Percentiles rank a stretch among this genome's conserved stretches.
Evolutionary conservation across 2,888 invertebrate genomes (phyloP).

Genomic region (Amblyjoppa fuscipennis): DNA sequence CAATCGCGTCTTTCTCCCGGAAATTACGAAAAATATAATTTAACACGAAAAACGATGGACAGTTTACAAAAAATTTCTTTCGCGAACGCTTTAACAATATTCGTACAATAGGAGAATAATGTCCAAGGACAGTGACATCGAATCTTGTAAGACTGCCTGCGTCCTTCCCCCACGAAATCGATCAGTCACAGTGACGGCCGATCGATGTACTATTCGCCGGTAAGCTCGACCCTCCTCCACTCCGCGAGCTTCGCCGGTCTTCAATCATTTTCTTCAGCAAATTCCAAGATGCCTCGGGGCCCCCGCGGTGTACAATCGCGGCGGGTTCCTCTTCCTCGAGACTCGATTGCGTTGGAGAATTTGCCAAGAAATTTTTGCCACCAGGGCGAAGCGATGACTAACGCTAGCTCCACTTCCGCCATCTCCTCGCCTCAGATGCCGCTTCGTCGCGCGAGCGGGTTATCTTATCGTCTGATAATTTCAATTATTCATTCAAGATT

Average conservation of each 20-base stretch:
- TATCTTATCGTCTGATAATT: conserved; percentile 63
- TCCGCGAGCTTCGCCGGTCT: conserved; percentile 9
- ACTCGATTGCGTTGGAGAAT: conserved; percentile 20
- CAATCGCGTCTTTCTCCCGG: background rate
- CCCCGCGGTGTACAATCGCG: background rate
- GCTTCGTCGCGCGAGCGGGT: conserved; percentile 1
- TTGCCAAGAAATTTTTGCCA: conserved; percentile 38
- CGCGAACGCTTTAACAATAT: conserved; percentile 1
- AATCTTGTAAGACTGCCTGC: background rate
- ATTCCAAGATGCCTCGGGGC: background rate
- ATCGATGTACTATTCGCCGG: conserved; percentile 30
- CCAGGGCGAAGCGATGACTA: conserved; percentile 47
- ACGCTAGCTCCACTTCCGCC: background rate
- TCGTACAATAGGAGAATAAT: background rate
- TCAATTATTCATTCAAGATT: conserved; percentile 64
- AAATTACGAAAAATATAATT: background rate
- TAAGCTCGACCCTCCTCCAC: conserved; percentile 9
- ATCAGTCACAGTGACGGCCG: conserved; percentile 10
- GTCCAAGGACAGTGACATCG: background rate
- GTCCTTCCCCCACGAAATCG: background rate
- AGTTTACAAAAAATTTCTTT: conserved; percentile 1
- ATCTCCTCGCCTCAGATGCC: background rate
- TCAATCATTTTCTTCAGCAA: conserved; percentile 25
- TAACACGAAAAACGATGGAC: background rate
- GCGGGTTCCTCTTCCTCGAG: background rate